phyloP scores from a whole-genome alignment of 1,140 invertebrate species.

The Bombus picipes region DNA sequence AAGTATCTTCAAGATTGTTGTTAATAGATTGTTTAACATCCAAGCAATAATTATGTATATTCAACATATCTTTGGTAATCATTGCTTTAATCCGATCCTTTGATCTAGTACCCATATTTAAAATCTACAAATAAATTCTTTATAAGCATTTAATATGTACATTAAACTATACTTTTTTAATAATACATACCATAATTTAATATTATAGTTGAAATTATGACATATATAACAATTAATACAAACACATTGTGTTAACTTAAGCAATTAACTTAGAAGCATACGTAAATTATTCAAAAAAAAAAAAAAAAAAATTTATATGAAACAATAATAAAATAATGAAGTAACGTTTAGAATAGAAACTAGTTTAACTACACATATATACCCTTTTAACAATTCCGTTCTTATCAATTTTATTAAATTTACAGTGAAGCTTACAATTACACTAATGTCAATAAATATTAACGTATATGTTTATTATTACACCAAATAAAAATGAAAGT shows the following conservation, averaged over 20 bases:
- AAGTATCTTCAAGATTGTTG: slow-evolving; percentile 30
- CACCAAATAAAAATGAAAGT: not conserved
- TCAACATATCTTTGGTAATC: slow-evolving; percentile 37
- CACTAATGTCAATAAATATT: not conserved
- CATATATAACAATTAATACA: not conserved
- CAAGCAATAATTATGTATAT: slow-evolving; percentile 37
- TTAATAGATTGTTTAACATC: slow-evolving; percentile 52
- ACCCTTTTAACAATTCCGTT: not conserved
- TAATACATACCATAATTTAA: too few relatives aligned
- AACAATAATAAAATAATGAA: not conserved
- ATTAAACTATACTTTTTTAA: not conserved
- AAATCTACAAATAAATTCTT: slow-evolving; percentile 1
- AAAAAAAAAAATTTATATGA: not conserved
- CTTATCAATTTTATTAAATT: not conserved
- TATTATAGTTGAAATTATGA: not conserved
- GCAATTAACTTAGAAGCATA: not conserved
- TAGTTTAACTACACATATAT: not conserved
- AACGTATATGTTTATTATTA: not conserved
- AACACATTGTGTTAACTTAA: not conserved
- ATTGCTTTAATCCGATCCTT: slow-evolving; percentile 40
- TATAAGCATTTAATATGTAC: not conserved
- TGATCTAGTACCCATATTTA: slow-evolving; percentile 48
- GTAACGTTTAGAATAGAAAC: not conserved
- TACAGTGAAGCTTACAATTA: not conserved
- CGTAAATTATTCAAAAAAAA: not conserved